These are phyloP conservation scores for Eupithecia dodoneata DNA, from an alignment of 2,888 invertebrate species.

Conservation along the genomic window DNA sequence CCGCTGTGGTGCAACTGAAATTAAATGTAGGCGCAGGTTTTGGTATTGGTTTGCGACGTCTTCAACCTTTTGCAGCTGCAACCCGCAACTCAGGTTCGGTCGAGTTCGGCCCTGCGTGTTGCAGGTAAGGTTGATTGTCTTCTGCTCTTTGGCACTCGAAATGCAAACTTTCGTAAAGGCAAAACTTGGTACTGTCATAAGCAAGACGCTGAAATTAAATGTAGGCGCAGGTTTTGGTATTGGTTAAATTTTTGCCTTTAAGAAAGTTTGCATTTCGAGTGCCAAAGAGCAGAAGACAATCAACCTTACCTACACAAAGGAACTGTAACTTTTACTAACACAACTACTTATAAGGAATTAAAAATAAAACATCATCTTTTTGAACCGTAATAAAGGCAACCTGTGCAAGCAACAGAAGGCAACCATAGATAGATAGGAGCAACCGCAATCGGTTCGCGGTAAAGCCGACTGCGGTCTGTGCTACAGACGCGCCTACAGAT, in stretches of 20 bases:
- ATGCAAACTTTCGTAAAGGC: not conserved
- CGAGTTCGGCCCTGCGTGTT: too few relatives aligned
- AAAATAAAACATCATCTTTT: not conserved
- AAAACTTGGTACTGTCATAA: not conserved
- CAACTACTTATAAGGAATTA: not conserved
- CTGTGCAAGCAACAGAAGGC: slow-evolving; percentile 27
- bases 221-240: not conserved
- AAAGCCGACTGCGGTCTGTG: slow-evolving; percentile 45
- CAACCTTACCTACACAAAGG: not conserved
- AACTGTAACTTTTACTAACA: not conserved
- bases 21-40: not conserved
- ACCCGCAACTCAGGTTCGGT: too few relatives aligned
- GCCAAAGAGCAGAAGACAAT: not conserved
- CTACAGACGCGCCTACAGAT: slow-evolving; percentile 36
- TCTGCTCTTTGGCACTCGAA: not conserved
- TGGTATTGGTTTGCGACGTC: not conserved
- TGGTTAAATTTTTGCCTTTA: not conserved
- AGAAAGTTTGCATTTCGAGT: not conserved
- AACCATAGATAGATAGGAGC: slow-evolving; percentile 50
- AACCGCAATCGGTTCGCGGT: slow-evolving; percentile 52
- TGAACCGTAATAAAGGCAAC: not conserved
- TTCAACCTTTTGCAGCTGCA: too few relatives aligned
- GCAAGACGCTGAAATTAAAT: not conserved
- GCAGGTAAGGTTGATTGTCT: not conserved
- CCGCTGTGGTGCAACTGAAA: not conserved